Evolutionary conservation across 1,140 invertebrate genomes (phyloP).

Genomic region (Tetramorium parvispinum): DNA sequence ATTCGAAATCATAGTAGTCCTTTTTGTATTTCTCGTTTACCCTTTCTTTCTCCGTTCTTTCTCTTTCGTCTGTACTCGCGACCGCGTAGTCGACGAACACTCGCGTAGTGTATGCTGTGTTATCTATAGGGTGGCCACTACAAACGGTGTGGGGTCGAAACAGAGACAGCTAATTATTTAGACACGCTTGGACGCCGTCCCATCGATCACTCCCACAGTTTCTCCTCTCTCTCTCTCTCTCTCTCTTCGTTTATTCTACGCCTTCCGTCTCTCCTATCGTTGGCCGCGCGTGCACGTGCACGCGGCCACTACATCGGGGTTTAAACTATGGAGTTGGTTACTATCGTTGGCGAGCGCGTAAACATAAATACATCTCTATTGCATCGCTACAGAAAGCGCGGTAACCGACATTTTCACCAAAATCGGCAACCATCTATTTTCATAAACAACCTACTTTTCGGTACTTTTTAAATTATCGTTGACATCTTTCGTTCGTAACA

Average conservation of each 20-base stretch:
- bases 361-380: constrained; percentile 30
- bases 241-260: constrained; percentile 35
- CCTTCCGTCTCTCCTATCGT: constrained; percentile 61
- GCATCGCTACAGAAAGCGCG: background rate
- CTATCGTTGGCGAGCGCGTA: background rate
- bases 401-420: constrained; percentile 28
- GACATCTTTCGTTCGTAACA: background rate
- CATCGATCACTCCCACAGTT: constrained; percentile 82
- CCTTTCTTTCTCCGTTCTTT: background rate
- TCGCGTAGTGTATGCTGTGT: constrained; percentile 70
- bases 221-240: constrained; percentile 59
- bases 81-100: constrained; percentile 79
- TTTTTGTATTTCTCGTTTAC: background rate
- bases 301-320: background rate
- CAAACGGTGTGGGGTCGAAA: constrained; percentile 82
- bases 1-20: constrained; percentile 63
- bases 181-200: constrained; percentile 84
- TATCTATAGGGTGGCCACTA: constrained; percentile 80
- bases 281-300: constrained; percentile 11
- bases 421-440: constrained; percentile 22
- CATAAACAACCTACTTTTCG: background rate
- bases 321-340: constrained; percentile 45
- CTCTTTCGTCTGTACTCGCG: constrained; percentile 50
- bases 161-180: constrained; percentile 86
- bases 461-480: constrained; percentile 1